Evolutionary conservation across 2,888 invertebrate species (phyloP), one percentile per base, ranked within the genome.

Genomic region (Plemyria rubiginata): DNA sequence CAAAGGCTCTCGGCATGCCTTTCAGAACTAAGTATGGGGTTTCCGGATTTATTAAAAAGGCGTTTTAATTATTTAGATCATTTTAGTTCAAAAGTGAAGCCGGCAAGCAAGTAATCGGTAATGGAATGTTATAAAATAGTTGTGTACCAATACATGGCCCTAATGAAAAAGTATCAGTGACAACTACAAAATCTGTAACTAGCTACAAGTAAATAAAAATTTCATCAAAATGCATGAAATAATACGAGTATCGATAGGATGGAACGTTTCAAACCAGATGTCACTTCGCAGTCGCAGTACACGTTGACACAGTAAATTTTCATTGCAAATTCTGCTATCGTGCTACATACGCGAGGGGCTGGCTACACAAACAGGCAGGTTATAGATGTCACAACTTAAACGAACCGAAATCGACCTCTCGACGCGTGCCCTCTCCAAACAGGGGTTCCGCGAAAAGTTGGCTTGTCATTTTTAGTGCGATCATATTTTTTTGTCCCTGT

Each of bases 311-410:
- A 82, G 84, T 84, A 85, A 86, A 90, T 90, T 90, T 89, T 90
- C 89, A 89, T 90, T 88, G 88, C 89, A 90, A 89, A 90, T 90
- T 90, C 90, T 80, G 85, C 80, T 82, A 85, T 85, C 85, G 90
- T 87, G 79, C 84, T 78, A 79, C 82, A 83, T 77, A 80, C 81
- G 81, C 80, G 80, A 78, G 80, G 77, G 84, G 78, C 74, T 78
- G 75, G 74, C 78, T 86, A 76, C 78, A 84, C 90, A 91, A 89
- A 90, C 87, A 88, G 79, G 78, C 84, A 81, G 82, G 86, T 89
- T 88, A 90, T 89, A 85, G 86, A 88, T 87, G 88, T 89, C 89
- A 87, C 55, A 88, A 89, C 90, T 90, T 91, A 89, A 92, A 92
- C 92, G 92, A 92, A 92, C 91, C 90, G 91, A 87, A 87, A 84